Evolutionary conservation across 2,797 vertebrate genomes (phyloP).

Genomic region (Tangara arthus): DNA sequence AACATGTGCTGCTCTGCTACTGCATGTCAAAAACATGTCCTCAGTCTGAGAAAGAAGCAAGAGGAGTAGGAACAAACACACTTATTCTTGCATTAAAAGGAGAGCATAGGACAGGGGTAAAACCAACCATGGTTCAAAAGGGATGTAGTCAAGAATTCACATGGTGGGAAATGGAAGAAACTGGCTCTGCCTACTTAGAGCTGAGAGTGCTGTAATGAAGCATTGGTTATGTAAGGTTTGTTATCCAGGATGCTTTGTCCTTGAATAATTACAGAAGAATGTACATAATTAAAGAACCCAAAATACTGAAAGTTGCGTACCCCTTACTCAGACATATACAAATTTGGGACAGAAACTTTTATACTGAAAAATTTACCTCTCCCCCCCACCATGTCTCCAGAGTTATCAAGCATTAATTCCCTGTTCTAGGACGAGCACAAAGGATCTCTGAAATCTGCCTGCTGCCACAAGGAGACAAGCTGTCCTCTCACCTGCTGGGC

Average conservation of each 20-base stretch:
- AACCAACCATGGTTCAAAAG: not conserved
- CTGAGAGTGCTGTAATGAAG: not conserved
- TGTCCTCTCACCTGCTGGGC: conserved; percentile 78
- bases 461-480: not conserved
- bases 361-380: not conserved
- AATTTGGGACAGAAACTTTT: not conserved
- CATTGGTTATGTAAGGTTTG: not conserved
- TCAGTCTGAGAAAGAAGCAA: not conserved
- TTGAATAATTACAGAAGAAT: not conserved
- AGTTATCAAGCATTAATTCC: not conserved
- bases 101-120: not conserved
- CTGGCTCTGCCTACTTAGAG: not conserved
- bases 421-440: not conserved
- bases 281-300: not conserved
- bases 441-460: not conserved
- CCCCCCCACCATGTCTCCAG: accelerated
- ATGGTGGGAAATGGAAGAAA: not conserved
- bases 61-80: not conserved
- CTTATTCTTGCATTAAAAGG: not conserved
- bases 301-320: not conserved
- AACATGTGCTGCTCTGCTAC: not conserved
- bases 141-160: not conserved
- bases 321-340: not conserved
- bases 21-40: not conserved
- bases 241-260: not conserved